Base-by-base conservation (phyloP, 2,113 vertebrate genomes). In the Bambusicola thoracicus region DNA sequence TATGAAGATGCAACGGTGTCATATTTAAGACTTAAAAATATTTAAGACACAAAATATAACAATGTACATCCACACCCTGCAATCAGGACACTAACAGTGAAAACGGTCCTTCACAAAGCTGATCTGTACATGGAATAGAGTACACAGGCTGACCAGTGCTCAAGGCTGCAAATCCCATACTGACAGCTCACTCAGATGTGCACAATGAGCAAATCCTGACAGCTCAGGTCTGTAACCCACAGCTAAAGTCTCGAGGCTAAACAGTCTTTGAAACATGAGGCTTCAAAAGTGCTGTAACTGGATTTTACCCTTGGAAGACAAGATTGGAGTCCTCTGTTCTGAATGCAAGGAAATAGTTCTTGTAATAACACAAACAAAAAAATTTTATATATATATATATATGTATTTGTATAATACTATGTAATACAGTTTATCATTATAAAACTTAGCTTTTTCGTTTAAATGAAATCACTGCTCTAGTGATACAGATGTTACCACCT, bases 1-100 rank as follows among this genome's bases (percentile, higher is more conserved):
- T 36, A 20, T 2, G 58, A 69, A 85, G 46, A 59, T 32, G 38
- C 32, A 88, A 77, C 3, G 38, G 25, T 70, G 49, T 69, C 14
- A 30, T 38, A 41, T 55, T 69, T 82, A 59, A 84, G 32, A 48
- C 25, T 73, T 67, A 27, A 36, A n/a, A 89, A 70, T 67, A 58
- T 81, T 88, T 78, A 65, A 86, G 51, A 49, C 8, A 16, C 25
- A 36, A 85, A 61, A 16, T 6, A 59, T 40, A 73, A 75, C 4
- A 34, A 34, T 46, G 20, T 1, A 4, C 29, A n/a, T 53, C 27
- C 62, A 43, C 19, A 49, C 15, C 30, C 32, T 70, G 32, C 56
- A 81, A 38, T 25, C 53, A 68, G 10, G 32, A 34, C 2, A 8
- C 19, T 3, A 0, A 6, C 14, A 0, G 1, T 21, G 21, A 13